Evolutionary conservation across 1,140 invertebrate species (phyloP), one percentile per base, ranked within the genome.

Genomic region (Caenorhabditis remanei): DNA sequence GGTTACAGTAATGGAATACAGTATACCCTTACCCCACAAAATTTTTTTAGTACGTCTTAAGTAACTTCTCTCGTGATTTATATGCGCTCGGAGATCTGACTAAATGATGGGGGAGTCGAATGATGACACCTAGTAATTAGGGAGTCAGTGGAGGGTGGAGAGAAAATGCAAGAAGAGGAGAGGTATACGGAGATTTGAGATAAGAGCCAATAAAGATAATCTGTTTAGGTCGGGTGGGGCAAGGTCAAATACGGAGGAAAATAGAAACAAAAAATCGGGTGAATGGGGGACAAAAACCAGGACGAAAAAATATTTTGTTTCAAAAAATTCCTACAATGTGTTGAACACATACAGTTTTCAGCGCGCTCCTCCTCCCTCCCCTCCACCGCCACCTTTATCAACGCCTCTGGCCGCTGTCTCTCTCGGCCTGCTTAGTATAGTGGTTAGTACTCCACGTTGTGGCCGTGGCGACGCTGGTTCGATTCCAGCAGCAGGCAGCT

Each of bases 361-460:
- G 9, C 4, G 32, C 32, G 32, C 24, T 7, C 56, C 56, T n/a
- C n/a, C 19, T 16, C 19, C 5, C 14, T 19, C 7, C 56, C n/a
- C 16, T n/a, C 56, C 16, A n/a, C 5, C 63, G 13, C 40, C 24
- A 5, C 40, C 24, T 14, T 41, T 46, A 46, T 71, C 13, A 46
- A 71, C 65, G 41, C 14, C 41, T 16, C 16, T 71, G 2, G n/a
- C 41, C 21, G 13, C 6, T 19, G 4, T 8, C 65, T 19, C 19
- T 79, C n/a, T 79, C 71, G 71, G 71, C 71, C 71, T 50, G 46
- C 71, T 21, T 89, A 89, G 88, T 89, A 89, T 89, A 89, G 88
- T 89, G 88, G 88, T 89, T 89, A 89, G 88, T 89, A 89, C 88
- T 89, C 88, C 88, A 89, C 88, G 88, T 89, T 89, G 88, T 89